These are phyloP conservation scores for Cosmorhoe ocellata DNA, from an alignment of 2,888 invertebrate species.

Conservation along the genomic window DNA sequence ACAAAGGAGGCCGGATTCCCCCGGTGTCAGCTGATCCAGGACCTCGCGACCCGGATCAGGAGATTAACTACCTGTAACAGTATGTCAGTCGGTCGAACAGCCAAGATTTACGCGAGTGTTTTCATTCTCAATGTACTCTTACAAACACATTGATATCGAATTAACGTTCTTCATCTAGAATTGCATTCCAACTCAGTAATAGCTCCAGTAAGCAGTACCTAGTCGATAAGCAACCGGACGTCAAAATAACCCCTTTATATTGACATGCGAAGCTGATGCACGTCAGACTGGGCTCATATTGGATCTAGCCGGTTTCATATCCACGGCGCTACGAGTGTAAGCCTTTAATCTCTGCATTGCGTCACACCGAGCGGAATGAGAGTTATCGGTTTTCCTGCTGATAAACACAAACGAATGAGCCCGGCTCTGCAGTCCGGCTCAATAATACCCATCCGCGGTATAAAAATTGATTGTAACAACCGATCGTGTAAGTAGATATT, in stretches of 20 bases:
- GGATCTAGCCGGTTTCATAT: slow-evolving; percentile 65
- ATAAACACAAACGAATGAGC: slow-evolving; percentile 77
- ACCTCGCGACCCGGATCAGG: slow-evolving; percentile 68
- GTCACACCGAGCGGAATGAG: slow-evolving; percentile 76
- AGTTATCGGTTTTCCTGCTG: slow-evolving; percentile 75
- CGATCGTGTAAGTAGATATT: slow-evolving; percentile 39
- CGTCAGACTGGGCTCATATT: slow-evolving; percentile 64
- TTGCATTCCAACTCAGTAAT: slow-evolving; percentile 31
- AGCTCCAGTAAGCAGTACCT: slow-evolving; percentile 12
- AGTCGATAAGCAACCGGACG: slow-evolving; percentile 17
- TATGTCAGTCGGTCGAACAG: slow-evolving; percentile 67
- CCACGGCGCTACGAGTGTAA: slow-evolving; percentile 66
- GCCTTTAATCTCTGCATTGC: slow-evolving; percentile 80
- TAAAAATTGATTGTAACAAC: slow-evolving; percentile 70
- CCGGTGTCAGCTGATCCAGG: slow-evolving; percentile 60
- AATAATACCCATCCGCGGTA: slow-evolving; percentile 63
- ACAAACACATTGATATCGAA: background rate
- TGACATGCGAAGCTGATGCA: slow-evolving; percentile 54
- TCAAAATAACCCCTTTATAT: slow-evolving; percentile 49
- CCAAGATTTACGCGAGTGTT: slow-evolving; percentile 72
- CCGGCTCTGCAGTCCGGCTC: slow-evolving; percentile 55
- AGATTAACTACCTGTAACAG: slow-evolving; percentile 78
- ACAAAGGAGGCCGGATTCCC: slow-evolving; percentile 53
- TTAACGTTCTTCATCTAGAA: slow-evolving; percentile 7
- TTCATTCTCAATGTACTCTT: slow-evolving; percentile 47